A percentile compares a stretch with the other conserved stretches of the same genome.
Conservation (phyloP, 2,113 vertebrate genomes). For the Malurus melanocephalus region DNA sequence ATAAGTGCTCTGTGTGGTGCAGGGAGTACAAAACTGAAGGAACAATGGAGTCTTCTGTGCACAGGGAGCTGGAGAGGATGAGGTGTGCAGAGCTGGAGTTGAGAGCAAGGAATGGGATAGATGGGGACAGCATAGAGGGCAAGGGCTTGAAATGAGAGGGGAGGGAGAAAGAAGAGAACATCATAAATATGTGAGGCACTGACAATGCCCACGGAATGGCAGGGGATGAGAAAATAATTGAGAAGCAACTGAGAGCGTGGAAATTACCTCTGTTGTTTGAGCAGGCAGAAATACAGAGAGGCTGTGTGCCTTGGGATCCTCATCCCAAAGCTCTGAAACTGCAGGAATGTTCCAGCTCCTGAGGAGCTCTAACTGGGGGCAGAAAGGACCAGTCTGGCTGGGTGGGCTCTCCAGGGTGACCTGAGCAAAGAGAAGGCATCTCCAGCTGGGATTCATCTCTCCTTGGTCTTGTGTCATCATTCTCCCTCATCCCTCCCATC, state of each 20-base stretch:
- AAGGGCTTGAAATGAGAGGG: neutral
- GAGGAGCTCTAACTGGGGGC: neutral
- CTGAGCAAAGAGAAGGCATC: neutral
- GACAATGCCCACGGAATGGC: neutral
- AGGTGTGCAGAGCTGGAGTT: neutral
- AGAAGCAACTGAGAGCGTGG: neutral
- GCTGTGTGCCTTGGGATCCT: neutral
- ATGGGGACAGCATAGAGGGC: neutral
- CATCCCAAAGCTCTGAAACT: neutral
- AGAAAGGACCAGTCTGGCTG: neutral
- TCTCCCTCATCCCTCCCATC: neutral
- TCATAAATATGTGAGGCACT: fast-evolving
- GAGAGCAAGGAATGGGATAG: neutral
- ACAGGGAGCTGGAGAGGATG: neutral
- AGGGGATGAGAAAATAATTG: neutral
- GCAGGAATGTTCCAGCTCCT: neutral
- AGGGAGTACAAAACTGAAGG: neutral
- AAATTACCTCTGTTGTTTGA: neutral
- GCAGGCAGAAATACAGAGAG: neutral
- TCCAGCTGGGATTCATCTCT: neutral
- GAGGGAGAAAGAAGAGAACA: neutral
- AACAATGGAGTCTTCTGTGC: neutral
- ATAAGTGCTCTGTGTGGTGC: neutral
- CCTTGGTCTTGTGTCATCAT: neutral
- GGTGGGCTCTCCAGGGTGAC: neutral